Evolutionary conservation across 1,140 invertebrate genomes (phyloP).

Genomic region (Pseudomyrmex dendroicus): DNA sequence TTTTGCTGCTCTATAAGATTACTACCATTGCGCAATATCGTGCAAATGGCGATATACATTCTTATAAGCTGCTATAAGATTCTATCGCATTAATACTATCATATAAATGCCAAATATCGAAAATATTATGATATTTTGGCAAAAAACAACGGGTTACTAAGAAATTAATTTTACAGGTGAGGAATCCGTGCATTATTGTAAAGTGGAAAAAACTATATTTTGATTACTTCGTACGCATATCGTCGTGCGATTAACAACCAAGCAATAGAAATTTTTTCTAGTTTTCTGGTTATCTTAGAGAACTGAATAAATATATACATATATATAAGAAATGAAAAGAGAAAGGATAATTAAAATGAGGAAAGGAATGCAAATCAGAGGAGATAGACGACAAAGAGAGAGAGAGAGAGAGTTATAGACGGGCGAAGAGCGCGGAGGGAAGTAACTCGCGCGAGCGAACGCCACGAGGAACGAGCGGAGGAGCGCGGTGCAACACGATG

Average conservation of each 20-base stretch:
- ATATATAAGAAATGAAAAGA: neutral
- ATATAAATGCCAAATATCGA: neutral
- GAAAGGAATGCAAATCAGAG: slow-evolving; percentile 28
- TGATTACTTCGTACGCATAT: neutral
- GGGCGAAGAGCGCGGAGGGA: neutral
- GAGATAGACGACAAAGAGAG: neutral
- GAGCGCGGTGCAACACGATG: slow-evolving; percentile 23
- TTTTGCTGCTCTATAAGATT: slow-evolving; percentile 39
- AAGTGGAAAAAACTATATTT: slow-evolving; percentile 1
- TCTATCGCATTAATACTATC: neutral
- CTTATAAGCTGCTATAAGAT: neutral
- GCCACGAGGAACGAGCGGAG: neutral
- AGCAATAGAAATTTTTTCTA: slow-evolving; percentile 75
- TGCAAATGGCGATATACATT: slow-evolving; percentile 65
- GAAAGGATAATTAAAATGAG: neutral
- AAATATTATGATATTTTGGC: neutral
- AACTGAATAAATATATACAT: too few species aligned
- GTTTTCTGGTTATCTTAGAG: too few species aligned
- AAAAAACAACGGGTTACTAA: neutral
- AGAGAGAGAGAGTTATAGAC: neutral
- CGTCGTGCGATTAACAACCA: slow-evolving; percentile 60
- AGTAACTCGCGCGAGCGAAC: slow-evolving; percentile 17
- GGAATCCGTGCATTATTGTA: slow-evolving; percentile 43
- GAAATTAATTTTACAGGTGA: neutral
- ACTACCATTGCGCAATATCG: slow-evolving; percentile 70